phyloP scores from a whole-genome alignment of 2,888 invertebrate genomes.

The Chymomyza fuscimana region DNA sequence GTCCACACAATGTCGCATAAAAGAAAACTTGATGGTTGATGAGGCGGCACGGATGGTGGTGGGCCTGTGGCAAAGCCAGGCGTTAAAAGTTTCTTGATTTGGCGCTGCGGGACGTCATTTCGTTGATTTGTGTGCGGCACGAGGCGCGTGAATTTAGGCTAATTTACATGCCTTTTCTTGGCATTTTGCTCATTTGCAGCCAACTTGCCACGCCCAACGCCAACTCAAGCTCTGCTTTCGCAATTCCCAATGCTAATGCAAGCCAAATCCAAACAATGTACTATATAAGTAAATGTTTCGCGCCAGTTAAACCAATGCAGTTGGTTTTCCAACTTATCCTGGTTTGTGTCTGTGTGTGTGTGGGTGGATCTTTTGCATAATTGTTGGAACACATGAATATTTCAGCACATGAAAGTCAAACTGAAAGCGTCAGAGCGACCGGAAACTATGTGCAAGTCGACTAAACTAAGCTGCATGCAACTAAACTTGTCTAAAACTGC shows the following conservation, averaged over 20 bases:
- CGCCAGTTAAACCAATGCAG: conserved; percentile 13
- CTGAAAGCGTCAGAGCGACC: conserved; percentile 2
- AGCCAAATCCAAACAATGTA: conserved; percentile 25
- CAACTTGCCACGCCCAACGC: neutral
- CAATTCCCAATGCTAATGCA: conserved; percentile 17
- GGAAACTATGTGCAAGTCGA: neutral
- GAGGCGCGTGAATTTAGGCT: neutral
- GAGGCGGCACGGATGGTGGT: neutral
- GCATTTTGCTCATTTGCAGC: conserved; percentile 1
- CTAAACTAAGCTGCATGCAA: conserved; percentile 7
- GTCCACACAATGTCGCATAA: conserved; percentile 18
- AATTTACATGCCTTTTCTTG: neutral
- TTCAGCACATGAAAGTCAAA: conserved; percentile 40
- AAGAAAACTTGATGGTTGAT: neutral
- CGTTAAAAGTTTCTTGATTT: neutral
- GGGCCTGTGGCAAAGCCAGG: no score
- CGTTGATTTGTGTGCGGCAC: neutral
- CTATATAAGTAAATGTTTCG: neutral
- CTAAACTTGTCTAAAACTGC: conserved; percentile 1
- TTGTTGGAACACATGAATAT: conserved; percentile 62
- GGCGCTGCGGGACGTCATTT: neutral
- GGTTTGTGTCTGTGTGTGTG: neutral
- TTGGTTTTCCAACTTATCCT: conserved; percentile 18
- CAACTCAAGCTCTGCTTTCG: neutral
- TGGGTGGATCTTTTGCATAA: conserved; percentile 36